Percentiles rank a stretch among this genome's conserved stretches.
Conservation (phyloP, 2,797 vertebrate genomes). For the Hoplostethus mediterraneus region DNA sequence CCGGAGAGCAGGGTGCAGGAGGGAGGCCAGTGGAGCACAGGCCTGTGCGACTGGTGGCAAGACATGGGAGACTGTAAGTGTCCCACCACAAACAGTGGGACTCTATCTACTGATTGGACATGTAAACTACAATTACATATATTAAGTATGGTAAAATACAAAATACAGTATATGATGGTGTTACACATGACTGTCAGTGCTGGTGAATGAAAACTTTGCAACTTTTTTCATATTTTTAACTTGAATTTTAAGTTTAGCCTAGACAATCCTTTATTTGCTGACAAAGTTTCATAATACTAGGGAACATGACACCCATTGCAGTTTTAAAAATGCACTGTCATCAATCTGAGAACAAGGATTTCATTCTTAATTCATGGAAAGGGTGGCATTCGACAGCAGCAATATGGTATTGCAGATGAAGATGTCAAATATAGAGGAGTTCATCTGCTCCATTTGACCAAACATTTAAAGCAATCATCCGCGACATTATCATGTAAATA, state of each 20-base stretch:
- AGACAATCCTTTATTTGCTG: neutral
- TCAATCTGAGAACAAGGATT: neutral
- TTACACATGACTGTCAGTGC: neutral
- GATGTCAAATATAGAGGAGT: neutral
- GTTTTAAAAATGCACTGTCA: neutral
- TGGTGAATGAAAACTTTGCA: neutral
- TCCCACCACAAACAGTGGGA: neutral
- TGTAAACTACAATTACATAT: neutral
- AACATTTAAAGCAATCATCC: neutral
- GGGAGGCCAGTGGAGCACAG: constrained; percentile 79
- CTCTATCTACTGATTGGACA: neutral
- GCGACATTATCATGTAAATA: neutral
- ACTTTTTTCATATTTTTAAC: neutral
- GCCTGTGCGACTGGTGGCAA: constrained; percentile 83
- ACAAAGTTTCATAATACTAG: neutral
- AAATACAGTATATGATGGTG: neutral
- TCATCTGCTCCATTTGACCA: neutral
- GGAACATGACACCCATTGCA: neutral
- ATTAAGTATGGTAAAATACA: neutral
- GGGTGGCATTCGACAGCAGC: neutral
- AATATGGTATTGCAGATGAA: neutral
- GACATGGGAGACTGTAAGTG: constrained; percentile 83
- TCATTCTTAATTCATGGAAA: neutral
- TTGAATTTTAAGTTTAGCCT: neutral
- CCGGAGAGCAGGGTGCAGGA: constrained; percentile 33